Evolutionary conservation across 2,113 vertebrate genomes (phyloP), one percentile per base, ranked within the genome.

Genomic region (Agelaius phoeniceus): DNA sequence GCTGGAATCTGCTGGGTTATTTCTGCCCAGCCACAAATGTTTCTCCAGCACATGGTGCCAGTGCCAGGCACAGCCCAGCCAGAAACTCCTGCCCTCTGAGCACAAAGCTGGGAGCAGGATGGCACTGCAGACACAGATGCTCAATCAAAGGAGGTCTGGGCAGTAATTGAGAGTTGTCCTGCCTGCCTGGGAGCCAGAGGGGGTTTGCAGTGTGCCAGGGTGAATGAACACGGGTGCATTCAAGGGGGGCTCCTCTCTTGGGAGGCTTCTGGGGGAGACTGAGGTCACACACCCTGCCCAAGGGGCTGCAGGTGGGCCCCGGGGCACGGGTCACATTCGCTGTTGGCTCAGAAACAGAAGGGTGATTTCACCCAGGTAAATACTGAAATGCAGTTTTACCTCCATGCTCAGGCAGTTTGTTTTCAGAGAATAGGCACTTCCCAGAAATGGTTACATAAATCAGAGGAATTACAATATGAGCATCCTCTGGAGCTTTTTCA

Each of bases 11-110:
- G 86, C 92, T 84, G 83, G 57, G 54, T 79, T 86, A 59, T 95
- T 94, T 76, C 75, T 96, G 89, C 81, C 90, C 72, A 78, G 88
- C 30, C 93, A 43, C 88, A 67, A 93, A 74, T 55, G 51, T 91
- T 96, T 76, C 63, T 76, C 52, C 54, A 84, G 78, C 90, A 71
- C 90, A n/a, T 14, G 59, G 69, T 84, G 91, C 65, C 75, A 65
- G n/a, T 73, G 84, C 73, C 83, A 85, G 77, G 12, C 41, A 65
- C 81, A 35, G 72, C 11, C 61, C 67, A 55, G 58, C 30, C 73
- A 52, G 43, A 8, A 54, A 21, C 51, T 65, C n/a, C 80, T 74
- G 62, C 48, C 58, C 41, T n/a, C 44, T 24, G n/a, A 39, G 35
- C 55, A 71, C 79, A 33, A 24, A 37, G 7, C 17, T 1, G 5